Base-by-base conservation (phyloP, 2,888 invertebrate genomes). In the Cephonodes hylas region DNA sequence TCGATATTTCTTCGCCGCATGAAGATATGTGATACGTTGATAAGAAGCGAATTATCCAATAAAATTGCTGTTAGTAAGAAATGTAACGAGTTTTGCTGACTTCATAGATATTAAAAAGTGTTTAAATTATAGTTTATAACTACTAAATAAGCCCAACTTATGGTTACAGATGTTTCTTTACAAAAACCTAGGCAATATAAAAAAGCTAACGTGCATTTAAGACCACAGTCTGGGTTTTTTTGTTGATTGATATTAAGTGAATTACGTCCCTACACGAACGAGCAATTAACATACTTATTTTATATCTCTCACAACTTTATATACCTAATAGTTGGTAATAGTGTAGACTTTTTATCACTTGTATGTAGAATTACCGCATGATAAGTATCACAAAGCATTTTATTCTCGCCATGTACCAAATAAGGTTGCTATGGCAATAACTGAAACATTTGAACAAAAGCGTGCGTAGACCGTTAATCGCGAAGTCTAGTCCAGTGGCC, bases 391-490 rank as follows among this genome's bases (percentile, higher is more conserved):
- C 57, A 38, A 18, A 23, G 6, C 13, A 60, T 42, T 53, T 53
- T 63, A 70, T 67, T 64, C 68, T 64, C 63, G 60, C 56, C 61
- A 68, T 58, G 44, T 60, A 48, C 72, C 68, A 69, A 76, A 78
- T 76, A 79, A 73, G 74, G 76, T 59, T 66, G 69, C 65, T 63
- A 53, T 67, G 62, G 70, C 66, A 82, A 83, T 85, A 84, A 85
- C 85, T 84, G 84, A 85, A 84, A 85, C 80, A 83, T 85, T 82
- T 76, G 65, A 77, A 79, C 74, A 73, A 79, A 81, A 74, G 66
- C 63, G 60, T 67, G 70, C 71, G 65, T 67, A 65, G 67, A 79
- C 82, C 80, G 83, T 85, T 84, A 84, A 82, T 80, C 69, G 76
- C 76, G 68, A 75, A 73, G 53, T 48, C 60, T 60, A 60, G 79